phyloP scores from a whole-genome alignment of 2,888 invertebrate genomes.

The Conchocele bisecta region DNA sequence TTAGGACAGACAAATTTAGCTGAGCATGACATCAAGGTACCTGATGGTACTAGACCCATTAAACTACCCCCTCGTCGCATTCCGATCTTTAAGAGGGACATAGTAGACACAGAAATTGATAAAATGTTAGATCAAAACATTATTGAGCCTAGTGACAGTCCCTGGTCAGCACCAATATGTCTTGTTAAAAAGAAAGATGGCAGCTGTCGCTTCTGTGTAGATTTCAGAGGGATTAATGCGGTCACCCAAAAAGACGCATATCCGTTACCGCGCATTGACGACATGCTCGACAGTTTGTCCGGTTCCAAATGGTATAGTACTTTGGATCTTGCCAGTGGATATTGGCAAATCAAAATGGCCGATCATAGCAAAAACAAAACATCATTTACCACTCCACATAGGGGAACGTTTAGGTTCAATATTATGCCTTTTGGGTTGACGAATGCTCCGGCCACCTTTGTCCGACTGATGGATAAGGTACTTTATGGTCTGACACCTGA shows the following conservation, averaged over 20 bases:
- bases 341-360: conserved; percentile 23
- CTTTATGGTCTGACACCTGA: conserved; percentile 6
- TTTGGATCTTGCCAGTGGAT: conserved; percentile 16
- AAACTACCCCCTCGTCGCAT: conserved; percentile 22
- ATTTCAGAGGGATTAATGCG: conserved; percentile 8
- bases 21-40: conserved; percentile 25
- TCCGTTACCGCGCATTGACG: conserved; percentile 23
- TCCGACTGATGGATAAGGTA: conserved; percentile 11
- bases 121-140: conserved; percentile 22
- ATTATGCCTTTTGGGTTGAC: conserved; percentile 26
- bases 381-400: conserved; percentile 12
- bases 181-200: conserved; percentile 20
- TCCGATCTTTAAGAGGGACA: conserved; percentile 1
- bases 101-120: conserved; percentile 6
- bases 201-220: not conserved
- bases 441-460: conserved; percentile 23
- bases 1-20: conserved; percentile 17
- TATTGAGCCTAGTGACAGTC: conserved; percentile 15
- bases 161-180: conserved; percentile 25
- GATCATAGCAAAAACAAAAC: conserved; percentile 9
- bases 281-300: conserved; percentile 5
- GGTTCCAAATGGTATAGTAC: conserved; percentile 15
- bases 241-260: conserved; percentile 13
- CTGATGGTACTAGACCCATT: conserved; percentile 4
- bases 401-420: conserved; percentile 7